Evolutionary conservation across 2,797 vertebrate species (phyloP).

Genomic region (Halcyon badia): DNA sequence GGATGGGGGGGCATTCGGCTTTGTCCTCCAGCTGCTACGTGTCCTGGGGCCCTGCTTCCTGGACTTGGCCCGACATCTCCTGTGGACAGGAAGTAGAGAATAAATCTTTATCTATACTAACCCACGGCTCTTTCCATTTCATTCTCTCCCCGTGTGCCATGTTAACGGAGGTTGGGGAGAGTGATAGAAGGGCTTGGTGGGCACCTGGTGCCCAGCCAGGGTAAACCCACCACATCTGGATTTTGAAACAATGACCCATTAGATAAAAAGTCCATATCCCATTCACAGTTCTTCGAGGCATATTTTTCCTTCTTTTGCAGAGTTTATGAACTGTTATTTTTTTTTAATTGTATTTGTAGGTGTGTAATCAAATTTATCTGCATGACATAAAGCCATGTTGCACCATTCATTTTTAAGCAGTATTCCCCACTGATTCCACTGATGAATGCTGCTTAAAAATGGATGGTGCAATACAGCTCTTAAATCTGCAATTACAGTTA

Average conservation of each 20-base stretch:
- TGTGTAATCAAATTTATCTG: conserved; percentile 11
- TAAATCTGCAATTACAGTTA: neutral
- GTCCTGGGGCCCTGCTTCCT: no score
- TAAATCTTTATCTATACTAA: no score
- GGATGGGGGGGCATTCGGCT: no score
- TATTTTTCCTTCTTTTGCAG: neutral
- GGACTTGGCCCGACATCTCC: no score
- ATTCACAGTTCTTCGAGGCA: neutral
- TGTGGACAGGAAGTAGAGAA: no score
- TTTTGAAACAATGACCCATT: neutral
- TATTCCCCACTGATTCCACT: neutral
- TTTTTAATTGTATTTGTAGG: neutral
- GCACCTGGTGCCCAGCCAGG: no score
- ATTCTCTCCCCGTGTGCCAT: no score
- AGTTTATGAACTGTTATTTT: neutral
- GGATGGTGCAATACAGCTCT: neutral
- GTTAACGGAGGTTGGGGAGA: no score
- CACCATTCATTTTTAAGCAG: neutral
- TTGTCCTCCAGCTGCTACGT: no score
- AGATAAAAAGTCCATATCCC: neutral
- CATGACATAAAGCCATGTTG: neutral
- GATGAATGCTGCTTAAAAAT: conserved; percentile 1
- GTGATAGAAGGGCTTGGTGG: no score
- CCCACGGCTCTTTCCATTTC: no score
- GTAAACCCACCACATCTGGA: no score